Evolutionary conservation across 1,140 invertebrate genomes (phyloP).

Genomic region (Thaumetopoea pityocampa): DNA sequence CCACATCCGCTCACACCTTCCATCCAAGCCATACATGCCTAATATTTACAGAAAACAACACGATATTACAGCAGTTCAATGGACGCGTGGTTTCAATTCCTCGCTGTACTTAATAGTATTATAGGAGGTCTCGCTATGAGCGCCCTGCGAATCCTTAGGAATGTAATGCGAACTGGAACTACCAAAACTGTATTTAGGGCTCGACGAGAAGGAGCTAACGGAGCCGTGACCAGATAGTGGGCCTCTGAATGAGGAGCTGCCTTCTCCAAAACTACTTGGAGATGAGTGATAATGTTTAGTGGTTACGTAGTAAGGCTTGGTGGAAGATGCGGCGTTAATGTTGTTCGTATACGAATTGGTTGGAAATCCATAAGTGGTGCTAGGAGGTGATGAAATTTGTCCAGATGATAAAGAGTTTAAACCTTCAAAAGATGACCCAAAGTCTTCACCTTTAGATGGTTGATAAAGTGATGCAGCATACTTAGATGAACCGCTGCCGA

Average conservation of each 20-base stretch:
- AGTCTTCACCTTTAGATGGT: constrained; percentile 47
- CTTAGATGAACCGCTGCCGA: constrained; percentile 45
- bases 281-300: constrained; percentile 37
- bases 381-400: constrained; percentile 41
- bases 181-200: constrained; percentile 59
- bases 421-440: constrained; percentile 44
- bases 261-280: constrained; percentile 38
- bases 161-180: constrained; percentile 44
- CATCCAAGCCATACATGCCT: no score
- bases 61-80: no score
- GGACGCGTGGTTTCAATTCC: constrained; percentile 52
- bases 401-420: constrained; percentile 52
- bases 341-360: constrained; percentile 36
- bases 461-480: constrained; percentile 40
- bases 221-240: constrained; percentile 41
- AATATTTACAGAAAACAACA: constrained; percentile 37
- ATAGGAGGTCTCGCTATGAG: constrained; percentile 56
- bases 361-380: constrained; percentile 42
- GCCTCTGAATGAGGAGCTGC: constrained; percentile 44
- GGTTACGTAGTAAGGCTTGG: constrained; percentile 51
- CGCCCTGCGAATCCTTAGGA: constrained; percentile 50
- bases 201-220: constrained; percentile 44
- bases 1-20: no score
- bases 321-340: constrained; percentile 42
- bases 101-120: constrained; percentile 70